Evolutionary conservation across 2,113 vertebrate species (phyloP).

Genomic region (Thinocorus orbignyianus): DNA sequence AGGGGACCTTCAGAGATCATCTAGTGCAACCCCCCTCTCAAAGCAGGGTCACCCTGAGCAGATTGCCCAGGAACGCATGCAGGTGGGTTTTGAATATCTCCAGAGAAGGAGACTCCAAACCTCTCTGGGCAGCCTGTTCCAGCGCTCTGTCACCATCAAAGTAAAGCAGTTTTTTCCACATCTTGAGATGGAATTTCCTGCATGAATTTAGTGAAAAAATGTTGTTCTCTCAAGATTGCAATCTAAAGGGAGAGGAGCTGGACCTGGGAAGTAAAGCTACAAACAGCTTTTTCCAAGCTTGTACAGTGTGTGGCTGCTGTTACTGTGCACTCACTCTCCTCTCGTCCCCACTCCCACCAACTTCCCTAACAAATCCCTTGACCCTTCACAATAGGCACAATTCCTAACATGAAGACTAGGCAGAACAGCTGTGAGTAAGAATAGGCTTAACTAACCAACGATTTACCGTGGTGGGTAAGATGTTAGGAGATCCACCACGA

Average conservation of each 20-base stretch:
- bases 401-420: background rate
- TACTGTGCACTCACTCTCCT: background rate
- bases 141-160: background rate
- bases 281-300: background rate
- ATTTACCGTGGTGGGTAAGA: background rate
- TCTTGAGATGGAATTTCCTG: background rate
- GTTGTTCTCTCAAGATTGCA: background rate
- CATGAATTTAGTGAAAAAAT: background rate
- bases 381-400: background rate
- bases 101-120: background rate
- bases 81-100: background rate
- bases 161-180: background rate
- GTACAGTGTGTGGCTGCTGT: background rate
- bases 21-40: background rate
- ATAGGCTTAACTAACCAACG: background rate
- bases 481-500: background rate
- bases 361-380: background rate
- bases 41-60: background rate
- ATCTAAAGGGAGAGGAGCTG: background rate
- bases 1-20: no score
- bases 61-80: background rate
- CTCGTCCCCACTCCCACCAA: rapidly evolving
- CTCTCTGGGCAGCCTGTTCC: background rate
- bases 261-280: background rate
- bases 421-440: background rate